Percentiles rank a stretch among this genome's conserved stretches.
phyloP scores from a whole-genome alignment of 2,797 vertebrate genomes.

The Poeciliopsis infans region DNA sequence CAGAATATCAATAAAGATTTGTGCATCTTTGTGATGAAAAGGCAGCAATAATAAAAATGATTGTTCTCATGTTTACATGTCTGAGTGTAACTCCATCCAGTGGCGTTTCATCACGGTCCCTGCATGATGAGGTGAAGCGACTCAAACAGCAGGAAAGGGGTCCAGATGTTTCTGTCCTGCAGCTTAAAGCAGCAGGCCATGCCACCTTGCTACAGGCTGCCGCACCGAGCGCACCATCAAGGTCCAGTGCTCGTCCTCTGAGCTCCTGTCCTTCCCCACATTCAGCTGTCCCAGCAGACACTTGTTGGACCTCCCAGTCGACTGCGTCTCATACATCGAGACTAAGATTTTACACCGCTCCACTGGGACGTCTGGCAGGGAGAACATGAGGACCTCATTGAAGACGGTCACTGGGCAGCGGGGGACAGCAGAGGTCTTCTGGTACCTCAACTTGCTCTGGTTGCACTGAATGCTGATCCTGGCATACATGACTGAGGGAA shows the following conservation, averaged over 20 bases:
- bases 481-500: constrained; percentile 74
- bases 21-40: no score
- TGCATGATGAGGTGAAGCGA: background rate
- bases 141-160: background rate
- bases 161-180: background rate
- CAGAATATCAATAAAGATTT: no score
- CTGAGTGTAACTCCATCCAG: background rate
- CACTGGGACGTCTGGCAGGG: constrained; percentile 70
- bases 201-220: constrained; percentile 80
- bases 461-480: constrained; percentile 81
- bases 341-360: constrained; percentile 74
- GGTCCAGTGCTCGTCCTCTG: constrained; percentile 78
- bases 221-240: constrained; percentile 81
- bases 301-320: constrained; percentile 60
- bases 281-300: constrained; percentile 76
- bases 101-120: background rate
- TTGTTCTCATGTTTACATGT: background rate
- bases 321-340: constrained; percentile 73
- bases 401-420: constrained; percentile 75
- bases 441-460: constrained; percentile 75
- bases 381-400: constrained; percentile 82
- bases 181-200: constrained; percentile 70
- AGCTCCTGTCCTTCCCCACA: constrained; percentile 68
- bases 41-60: background rate
- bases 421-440: constrained; percentile 74